Conservation (phyloP, 2,888 invertebrate species). For the Sisyra nigra region DNA sequence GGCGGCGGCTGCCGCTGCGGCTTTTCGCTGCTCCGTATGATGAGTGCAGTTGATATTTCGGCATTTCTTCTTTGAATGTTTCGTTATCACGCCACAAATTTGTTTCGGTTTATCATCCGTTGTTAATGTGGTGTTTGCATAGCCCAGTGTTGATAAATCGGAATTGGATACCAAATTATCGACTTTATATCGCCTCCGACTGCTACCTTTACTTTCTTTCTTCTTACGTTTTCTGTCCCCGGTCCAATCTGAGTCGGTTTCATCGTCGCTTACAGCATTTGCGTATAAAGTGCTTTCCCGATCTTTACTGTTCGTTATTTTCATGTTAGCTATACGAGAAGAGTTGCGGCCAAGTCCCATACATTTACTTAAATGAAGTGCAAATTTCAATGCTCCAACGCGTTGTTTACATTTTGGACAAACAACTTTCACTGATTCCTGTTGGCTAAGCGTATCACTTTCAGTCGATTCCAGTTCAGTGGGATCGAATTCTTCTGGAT, state of each 20-base stretch:
- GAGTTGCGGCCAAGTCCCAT: slow-evolving; percentile 6
- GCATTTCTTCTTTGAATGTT: slow-evolving; percentile 8
- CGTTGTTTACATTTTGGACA: slow-evolving; percentile 7
- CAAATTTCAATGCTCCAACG: slow-evolving; percentile 3
- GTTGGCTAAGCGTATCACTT: background rate
- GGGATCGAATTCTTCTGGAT: slow-evolving; percentile 3
- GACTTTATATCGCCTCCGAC: slow-evolving; percentile 2
- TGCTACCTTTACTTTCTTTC: slow-evolving; percentile 3
- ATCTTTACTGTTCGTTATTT: slow-evolving; percentile 4
- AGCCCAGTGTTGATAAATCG: background rate
- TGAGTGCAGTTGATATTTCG: slow-evolving; percentile 3
- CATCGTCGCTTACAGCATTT: slow-evolving; percentile 5
- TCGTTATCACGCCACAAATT: slow-evolving; percentile 3
- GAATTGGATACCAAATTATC: background rate
- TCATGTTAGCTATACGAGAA: slow-evolving; percentile 6
- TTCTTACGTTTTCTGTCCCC: slow-evolving; percentile 8
- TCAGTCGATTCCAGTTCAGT: slow-evolving; percentile 1
- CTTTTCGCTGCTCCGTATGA: slow-evolving; percentile 2
- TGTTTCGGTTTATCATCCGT: slow-evolving; percentile 3
- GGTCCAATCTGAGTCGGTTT: slow-evolving; percentile 8
- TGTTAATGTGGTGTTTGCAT: background rate
- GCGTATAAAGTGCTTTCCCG: slow-evolving; percentile 1
- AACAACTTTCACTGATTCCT: slow-evolving; percentile 1
- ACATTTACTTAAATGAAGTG: slow-evolving; percentile 4
- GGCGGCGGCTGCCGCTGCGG: background rate